Evolutionary conservation across 2,797 vertebrate species (phyloP).

Genomic region (Staurois parvus): DNA sequence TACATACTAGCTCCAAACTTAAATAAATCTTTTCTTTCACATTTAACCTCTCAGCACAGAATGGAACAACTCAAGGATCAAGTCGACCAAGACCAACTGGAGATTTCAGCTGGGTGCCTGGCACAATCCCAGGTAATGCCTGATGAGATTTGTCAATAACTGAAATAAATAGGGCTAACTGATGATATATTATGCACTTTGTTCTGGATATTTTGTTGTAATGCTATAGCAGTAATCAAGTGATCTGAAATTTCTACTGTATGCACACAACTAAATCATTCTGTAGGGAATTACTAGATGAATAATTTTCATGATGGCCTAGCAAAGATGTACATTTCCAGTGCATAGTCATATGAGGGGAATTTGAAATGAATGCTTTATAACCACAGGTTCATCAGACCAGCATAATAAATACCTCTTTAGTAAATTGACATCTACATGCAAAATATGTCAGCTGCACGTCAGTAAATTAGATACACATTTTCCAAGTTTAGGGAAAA

Average conservation of each 20-base stretch:
- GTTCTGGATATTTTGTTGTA: not conserved
- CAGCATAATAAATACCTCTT: too few relatives aligned
- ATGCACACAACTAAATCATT: not conserved
- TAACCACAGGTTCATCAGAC: too few relatives aligned
- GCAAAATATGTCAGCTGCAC: not conserved
- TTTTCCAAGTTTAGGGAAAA: not conserved
- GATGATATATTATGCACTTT: not conserved
- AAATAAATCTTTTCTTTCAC: conserved; percentile 1
- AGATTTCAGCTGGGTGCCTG: conserved; percentile 60
- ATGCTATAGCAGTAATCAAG: not conserved
- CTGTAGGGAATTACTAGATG: not conserved
- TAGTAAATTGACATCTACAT: not conserved
- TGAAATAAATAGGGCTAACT: not conserved
- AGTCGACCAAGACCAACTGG: conserved; percentile 68
- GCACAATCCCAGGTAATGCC: conserved; percentile 66
- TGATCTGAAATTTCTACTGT: not conserved
- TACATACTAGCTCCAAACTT: not conserved
- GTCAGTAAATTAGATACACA: not conserved
- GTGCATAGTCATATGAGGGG: too few relatives aligned
- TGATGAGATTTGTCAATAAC: not conserved
- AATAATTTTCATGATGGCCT: not conserved
- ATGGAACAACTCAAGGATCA: conserved; percentile 69
- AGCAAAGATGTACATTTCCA: not conserved
- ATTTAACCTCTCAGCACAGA: conserved; percentile 66
- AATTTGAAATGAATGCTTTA: too few relatives aligned